Percentiles rank a stretch among this genome's conserved stretches.
phyloP scores from a whole-genome alignment of 2,888 invertebrate genomes.

The Ophonus ardosiacus region DNA sequence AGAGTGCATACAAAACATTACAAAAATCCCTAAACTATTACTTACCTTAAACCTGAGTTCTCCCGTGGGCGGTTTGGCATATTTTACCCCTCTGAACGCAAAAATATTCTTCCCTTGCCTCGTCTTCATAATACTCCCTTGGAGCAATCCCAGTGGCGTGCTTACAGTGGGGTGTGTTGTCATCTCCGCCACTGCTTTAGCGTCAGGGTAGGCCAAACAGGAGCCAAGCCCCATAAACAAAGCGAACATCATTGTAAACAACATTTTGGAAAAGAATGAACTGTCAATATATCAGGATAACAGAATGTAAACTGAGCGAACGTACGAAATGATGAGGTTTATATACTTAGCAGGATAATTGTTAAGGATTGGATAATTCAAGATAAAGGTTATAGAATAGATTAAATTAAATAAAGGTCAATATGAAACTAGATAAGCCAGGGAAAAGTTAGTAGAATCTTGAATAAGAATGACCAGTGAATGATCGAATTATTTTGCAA shows the following conservation, averaged over 20 bases:
- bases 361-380: conserved; percentile 10
- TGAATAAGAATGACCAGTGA: too few species aligned
- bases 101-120: conserved; percentile 70
- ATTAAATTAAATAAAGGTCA: neutral
- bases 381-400: neutral
- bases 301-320: neutral
- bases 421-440: neutral
- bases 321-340: neutral
- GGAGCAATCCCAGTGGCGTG: conserved; percentile 69
- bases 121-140: conserved; percentile 69
- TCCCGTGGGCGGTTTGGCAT: conserved; percentile 72
- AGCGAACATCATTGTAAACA: conserved; percentile 54
- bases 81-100: conserved; percentile 73
- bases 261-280: neutral
- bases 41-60: conserved; percentile 74
- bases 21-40: too few species aligned
- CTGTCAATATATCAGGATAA: too few species aligned
- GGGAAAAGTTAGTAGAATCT: too few species aligned
- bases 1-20: too few species aligned
- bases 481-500: too few species aligned
- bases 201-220: conserved; percentile 59
- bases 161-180: conserved; percentile 66
- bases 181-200: conserved; percentile 67
- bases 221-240: conserved; percentile 24
- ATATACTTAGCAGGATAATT: neutral